phyloP scores from a whole-genome alignment of 2,888 invertebrate species.

The Cinara cedri region DNA sequence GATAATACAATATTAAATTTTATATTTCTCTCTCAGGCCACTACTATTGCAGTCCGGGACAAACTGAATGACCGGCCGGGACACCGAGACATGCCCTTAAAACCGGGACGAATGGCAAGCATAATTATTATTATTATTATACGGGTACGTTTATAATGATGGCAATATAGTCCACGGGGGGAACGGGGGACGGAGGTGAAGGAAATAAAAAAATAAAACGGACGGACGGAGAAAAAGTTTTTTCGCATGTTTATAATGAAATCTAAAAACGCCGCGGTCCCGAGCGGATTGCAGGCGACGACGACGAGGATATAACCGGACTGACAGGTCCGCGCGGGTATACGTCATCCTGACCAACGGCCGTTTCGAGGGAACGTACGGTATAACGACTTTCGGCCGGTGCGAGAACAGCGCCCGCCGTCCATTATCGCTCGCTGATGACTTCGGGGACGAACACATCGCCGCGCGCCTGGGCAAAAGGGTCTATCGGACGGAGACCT shows the following conservation, averaged over 20 bases:
- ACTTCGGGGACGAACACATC: too few species aligned
- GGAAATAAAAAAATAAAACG: neutral
- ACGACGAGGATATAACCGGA: neutral
- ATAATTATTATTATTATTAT: too few species aligned
- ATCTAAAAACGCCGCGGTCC: neutral
- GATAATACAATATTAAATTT: too few species aligned
- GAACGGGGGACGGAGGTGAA: neutral
- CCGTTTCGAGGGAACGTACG: neutral
- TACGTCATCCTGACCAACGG: neutral
- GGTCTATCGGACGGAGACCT: neutral
- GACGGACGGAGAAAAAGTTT: constrained; percentile 12
- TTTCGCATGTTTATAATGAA: neutral
- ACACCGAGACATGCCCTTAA: too few species aligned
- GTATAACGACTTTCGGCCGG: constrained; percentile 19
- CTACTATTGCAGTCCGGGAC: too few species aligned
- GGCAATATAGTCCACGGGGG: too few species aligned
- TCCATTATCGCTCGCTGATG: constrained; percentile 8
- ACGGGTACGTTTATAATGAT: too few species aligned
- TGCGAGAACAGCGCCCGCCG: neutral
- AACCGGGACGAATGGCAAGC: too few species aligned
- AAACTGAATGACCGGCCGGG: too few species aligned
- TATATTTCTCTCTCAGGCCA: too few species aligned
- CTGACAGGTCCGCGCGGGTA: neutral
- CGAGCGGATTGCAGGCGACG: neutral
- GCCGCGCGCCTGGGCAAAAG: neutral